Conservation (phyloP, 2,888 invertebrate genomes). For the Nemoura dubitans region DNA sequence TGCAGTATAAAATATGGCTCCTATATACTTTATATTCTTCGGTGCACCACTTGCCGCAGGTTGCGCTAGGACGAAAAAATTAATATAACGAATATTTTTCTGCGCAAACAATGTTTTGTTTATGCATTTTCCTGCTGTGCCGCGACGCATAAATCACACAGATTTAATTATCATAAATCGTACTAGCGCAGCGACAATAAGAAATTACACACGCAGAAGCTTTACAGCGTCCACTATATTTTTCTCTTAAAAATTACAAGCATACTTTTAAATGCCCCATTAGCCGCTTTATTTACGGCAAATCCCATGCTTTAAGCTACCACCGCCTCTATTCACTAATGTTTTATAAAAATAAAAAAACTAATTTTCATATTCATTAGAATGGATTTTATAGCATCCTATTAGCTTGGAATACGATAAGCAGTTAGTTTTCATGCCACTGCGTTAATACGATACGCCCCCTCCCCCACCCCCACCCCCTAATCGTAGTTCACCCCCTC, state of each 20-base stretch:
- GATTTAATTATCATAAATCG: neutral
- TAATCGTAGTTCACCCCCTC: neutral
- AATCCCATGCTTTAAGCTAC: slow-evolving; percentile 1
- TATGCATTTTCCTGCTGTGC: neutral
- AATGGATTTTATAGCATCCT: slow-evolving; percentile 33
- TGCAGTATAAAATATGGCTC: neutral
- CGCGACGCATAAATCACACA: neutral
- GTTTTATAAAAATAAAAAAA: slow-evolving; percentile 34
- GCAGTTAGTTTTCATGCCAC: slow-evolving; percentile 43
- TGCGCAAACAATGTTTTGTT: neutral
- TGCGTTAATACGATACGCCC: slow-evolving; percentile 26
- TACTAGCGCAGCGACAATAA: neutral
- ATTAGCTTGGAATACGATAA: slow-evolving; percentile 27
- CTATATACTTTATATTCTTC: neutral
- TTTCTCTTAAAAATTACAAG: neutral
- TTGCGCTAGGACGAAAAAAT: neutral
- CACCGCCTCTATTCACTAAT: slow-evolving; percentile 17
- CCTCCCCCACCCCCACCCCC: too few species aligned
- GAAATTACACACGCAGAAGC: neutral
- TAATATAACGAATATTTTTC: neutral
- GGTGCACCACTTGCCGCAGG: neutral
- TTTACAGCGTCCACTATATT: neutral
- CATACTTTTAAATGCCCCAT: neutral
- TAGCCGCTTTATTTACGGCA: slow-evolving; percentile 17
- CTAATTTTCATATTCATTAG: slow-evolving; percentile 41